Evolutionary conservation across 64 coral and sea anemone species (phyloP).

Genomic region (Astreopora myriophthalma): DNA sequence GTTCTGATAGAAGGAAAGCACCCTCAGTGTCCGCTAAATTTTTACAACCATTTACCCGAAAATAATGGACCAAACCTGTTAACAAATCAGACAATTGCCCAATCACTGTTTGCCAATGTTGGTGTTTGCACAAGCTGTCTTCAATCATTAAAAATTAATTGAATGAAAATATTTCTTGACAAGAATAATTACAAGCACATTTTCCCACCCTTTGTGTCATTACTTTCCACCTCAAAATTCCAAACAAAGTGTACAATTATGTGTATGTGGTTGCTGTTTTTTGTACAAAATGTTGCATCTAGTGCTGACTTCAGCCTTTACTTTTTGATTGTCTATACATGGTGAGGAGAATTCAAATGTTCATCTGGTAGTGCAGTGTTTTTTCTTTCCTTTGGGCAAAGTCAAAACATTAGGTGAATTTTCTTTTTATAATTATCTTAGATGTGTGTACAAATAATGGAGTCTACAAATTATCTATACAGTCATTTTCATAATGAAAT

Average conservation of each 20-base stretch:
- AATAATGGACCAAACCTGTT: background rate
- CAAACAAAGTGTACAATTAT: background rate
- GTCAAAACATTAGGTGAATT: background rate
- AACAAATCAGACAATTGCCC: background rate
- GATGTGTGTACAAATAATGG: background rate
- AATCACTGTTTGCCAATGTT: background rate
- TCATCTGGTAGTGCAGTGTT: background rate
- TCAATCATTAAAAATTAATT: slow-evolving; percentile 22
- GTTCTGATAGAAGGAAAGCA: too few species aligned
- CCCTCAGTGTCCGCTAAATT: too few species aligned
- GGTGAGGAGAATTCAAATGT: background rate
- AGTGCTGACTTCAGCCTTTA: background rate
- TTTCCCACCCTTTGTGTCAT: background rate
- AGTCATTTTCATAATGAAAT: background rate
- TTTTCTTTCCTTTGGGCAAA: background rate
- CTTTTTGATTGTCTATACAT: background rate
- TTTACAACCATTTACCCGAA: background rate
- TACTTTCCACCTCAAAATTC: background rate
- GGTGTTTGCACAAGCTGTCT: background rate
- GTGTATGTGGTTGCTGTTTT: background rate
- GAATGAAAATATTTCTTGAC: slow-evolving; percentile 1
- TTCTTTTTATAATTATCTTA: background rate
- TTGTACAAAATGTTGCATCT: background rate
- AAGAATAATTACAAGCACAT: background rate
- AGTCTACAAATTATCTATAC: background rate